Evolutionary conservation across 2,797 vertebrate genomes (phyloP).

Genomic region (Euphonia xanthogaster): DNA sequence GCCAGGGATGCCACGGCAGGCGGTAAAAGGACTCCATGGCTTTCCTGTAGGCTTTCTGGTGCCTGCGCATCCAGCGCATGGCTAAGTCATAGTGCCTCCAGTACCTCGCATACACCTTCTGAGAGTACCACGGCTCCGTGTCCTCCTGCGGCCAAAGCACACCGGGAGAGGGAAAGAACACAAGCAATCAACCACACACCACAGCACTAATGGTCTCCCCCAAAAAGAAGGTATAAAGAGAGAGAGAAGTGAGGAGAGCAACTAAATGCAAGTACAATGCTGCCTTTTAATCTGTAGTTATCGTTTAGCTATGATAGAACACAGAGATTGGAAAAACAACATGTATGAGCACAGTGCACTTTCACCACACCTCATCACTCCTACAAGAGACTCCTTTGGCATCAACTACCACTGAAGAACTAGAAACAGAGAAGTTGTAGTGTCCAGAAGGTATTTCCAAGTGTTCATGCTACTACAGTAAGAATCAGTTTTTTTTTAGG

Average conservation of each 20-base stretch:
- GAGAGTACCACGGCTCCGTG: slow-evolving; percentile 77
- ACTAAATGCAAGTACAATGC: not conserved
- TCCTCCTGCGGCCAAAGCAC: not conserved
- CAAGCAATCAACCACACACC: not conserved
- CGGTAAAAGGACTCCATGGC: slow-evolving; percentile 78
- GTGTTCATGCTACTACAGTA: not conserved
- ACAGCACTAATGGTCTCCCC: not conserved
- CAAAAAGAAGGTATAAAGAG: not conserved
- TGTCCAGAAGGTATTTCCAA: not conserved
- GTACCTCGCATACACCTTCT: slow-evolving; percentile 82
- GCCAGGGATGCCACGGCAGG: not conserved
- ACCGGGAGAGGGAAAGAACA: not conserved
- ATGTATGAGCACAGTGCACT: not conserved
- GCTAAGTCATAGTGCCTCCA: slow-evolving; percentile 92
- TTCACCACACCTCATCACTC: not conserved
- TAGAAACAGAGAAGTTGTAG: not conserved
- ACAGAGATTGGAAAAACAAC: not conserved
- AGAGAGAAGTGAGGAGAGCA: not conserved
- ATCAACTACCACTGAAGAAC: not conserved
- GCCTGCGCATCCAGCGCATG: slow-evolving; percentile 87
- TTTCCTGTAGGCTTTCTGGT: slow-evolving; percentile 84
- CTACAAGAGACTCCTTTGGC: not conserved
- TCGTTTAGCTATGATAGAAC: not conserved
- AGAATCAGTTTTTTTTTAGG: not conserved
- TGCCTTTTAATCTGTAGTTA: not conserved